Base-by-base conservation (phyloP, 1,140 invertebrate genomes). In the Tribolium castaneum region DNA sequence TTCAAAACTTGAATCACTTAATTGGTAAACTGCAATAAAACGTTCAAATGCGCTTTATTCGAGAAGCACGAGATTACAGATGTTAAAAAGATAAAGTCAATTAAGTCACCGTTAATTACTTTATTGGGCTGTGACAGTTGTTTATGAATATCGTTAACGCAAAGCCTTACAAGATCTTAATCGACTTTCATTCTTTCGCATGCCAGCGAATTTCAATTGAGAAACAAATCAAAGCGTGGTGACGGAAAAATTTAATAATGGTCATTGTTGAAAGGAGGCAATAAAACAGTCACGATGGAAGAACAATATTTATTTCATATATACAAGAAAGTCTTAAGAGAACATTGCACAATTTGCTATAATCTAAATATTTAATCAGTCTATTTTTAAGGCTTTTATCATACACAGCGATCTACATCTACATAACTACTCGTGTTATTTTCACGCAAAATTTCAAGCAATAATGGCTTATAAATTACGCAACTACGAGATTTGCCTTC, bases 81-180 rank as follows among this genome's bases (percentile, higher is more conserved):
- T 66, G 59, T 66, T 35, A 3, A 66, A 66, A 66, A 66, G 80
- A 80, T 80, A 78, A 77, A 74, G 76, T 72, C 80, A 80, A 80
- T 80, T 80, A 80, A 80, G 77, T 79, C 80, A 76, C 73, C 70
- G 77, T 80, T 80, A 80, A 80, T 80, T 79, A 80, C 80, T 80
- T 80, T 80, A 80, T 80, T 80, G 80, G 66, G 59, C 22, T 73
- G 77, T 78, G 80, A 78, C 77, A 79, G 73, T 80, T 79, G 66
- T 79, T 80, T 78, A 78, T 79, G 75, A 72, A 72, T 72, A 72
- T 72, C 70, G 70, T 72, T 72, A 59, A 66, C 59, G 59, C 59
- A 66, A 25, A 66, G 34, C 25, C 59, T 66, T 66, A 35, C 30
- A 35, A 66, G 59, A 66, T 66, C 59, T 66, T 66, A 66, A 66